Evolutionary conservation across 1,140 invertebrate species (phyloP).

Genomic region (Brachionus rotundiformis): DNA sequence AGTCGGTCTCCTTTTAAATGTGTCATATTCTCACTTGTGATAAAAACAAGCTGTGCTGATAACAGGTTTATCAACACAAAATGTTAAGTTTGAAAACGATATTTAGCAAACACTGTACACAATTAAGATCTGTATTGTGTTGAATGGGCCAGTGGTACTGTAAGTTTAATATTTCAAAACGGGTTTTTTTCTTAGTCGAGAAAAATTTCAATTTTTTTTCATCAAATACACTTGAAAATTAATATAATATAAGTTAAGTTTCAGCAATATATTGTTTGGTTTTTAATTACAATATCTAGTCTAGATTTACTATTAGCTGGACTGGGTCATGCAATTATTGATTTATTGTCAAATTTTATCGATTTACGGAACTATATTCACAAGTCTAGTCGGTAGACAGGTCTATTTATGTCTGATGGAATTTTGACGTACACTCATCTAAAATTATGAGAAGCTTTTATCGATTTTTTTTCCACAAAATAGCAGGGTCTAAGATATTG

Average conservation of each 20-base stretch:
- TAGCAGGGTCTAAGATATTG: background rate
- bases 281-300: conserved; percentile 16
- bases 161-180: conserved; percentile 7
- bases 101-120: background rate
- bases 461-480: conserved; percentile 19
- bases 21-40: conserved; percentile 31
- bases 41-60: conserved; percentile 3
- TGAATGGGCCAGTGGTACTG: conserved; percentile 27
- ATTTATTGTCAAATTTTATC: conserved; percentile 25
- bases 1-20: too few species aligned
- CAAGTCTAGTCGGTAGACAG: conserved; percentile 35
- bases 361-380: conserved; percentile 17
- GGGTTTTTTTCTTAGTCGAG: background rate
- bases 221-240: too few species aligned
- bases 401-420: conserved; percentile 29
- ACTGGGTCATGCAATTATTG: conserved; percentile 6
- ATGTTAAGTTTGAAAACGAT: conserved; percentile 33
- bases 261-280: conserved; percentile 23
- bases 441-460: conserved; percentile 30
- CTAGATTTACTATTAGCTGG: background rate
- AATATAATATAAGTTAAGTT: conserved; percentile 14
- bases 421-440: background rate
- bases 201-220: background rate
- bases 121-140: background rate
- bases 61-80: background rate